A percentile compares a stretch with the other conserved stretches of the same genome.
These are phyloP conservation scores for Gadus chalcogrammus DNA, from an alignment of 2,113 vertebrate genomes.

Conservation along the genomic window DNA sequence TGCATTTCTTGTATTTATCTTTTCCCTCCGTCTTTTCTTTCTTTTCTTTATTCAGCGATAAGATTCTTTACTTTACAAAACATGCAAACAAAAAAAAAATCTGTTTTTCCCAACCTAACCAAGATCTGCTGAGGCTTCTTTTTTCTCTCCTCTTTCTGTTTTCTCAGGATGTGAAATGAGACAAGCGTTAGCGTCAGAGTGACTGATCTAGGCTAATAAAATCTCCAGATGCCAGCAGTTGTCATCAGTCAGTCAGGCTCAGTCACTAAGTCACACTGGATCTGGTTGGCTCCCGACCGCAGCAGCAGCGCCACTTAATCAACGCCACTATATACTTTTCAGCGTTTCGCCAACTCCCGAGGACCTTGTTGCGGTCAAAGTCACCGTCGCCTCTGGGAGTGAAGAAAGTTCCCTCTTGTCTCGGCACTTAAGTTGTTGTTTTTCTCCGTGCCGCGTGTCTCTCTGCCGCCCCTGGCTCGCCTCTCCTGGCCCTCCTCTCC, in stretches of 20 bases:
- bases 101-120: constrained; percentile 16
- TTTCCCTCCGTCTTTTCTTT: not conserved
- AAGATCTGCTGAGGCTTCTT: constrained; percentile 21
- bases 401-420: constrained; percentile 26
- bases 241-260: constrained; percentile 28
- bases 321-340: not conserved
- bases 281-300: constrained; percentile 9
- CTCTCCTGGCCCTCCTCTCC: constrained; percentile 41
- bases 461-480: constrained; percentile 31
- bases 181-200: constrained; percentile 57
- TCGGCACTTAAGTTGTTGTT: constrained; percentile 53
- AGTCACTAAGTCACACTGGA: constrained; percentile 40
- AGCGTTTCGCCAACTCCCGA: constrained; percentile 1
- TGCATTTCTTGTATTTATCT: constrained; percentile 10
- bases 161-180: constrained; percentile 62
- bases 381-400: not conserved
- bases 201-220: constrained; percentile 58
- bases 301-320: not conserved
- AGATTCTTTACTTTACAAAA: constrained; percentile 22
- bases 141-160: constrained; percentile 26
- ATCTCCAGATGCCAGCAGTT: constrained; percentile 60
- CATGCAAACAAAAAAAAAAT: not conserved
- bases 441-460: constrained; percentile 53
- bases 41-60: constrained; percentile 4
- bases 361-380: not conserved